Evolutionary conservation across 2,797 vertebrate species (phyloP).

Genomic region (Acanthurus tractus): DNA sequence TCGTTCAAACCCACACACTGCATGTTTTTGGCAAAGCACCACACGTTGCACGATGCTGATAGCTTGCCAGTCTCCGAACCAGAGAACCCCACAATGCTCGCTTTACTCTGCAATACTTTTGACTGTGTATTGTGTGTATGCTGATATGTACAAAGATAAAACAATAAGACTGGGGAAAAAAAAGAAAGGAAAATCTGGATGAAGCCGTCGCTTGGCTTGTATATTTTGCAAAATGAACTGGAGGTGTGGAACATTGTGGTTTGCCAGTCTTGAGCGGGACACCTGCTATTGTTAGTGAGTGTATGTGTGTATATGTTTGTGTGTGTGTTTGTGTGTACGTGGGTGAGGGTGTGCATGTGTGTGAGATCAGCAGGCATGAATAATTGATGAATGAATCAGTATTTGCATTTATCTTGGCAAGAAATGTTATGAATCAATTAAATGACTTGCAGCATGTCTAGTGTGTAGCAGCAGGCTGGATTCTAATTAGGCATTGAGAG

Average conservation of each 20-base stretch:
- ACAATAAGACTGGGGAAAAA: constrained; percentile 25
- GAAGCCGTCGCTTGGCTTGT: constrained; percentile 18
- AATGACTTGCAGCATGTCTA: constrained; percentile 33
- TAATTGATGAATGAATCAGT: constrained; percentile 70
- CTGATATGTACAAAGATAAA: constrained; percentile 36
- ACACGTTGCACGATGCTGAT: constrained; percentile 6
- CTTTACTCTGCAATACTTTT: constrained; percentile 39
- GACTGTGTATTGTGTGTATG: constrained; percentile 20
- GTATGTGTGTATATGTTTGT: constrained; percentile 28
- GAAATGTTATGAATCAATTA: constrained; percentile 68
- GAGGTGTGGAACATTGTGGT: constrained; percentile 47
- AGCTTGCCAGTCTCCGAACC: constrained; percentile 35
- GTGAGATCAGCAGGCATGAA: constrained; percentile 59
- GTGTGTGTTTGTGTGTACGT: constrained; percentile 4
- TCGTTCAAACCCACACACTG: constrained; percentile 44
- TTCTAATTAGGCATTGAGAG: constrained; percentile 56
- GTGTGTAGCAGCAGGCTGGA: constrained; percentile 46
- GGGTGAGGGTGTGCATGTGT: not conserved
- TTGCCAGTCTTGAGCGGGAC: constrained; percentile 47
- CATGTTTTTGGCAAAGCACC: constrained; percentile 37
- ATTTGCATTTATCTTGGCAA: constrained; percentile 72
- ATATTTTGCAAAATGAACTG: constrained; percentile 36
- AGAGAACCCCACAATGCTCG: constrained; percentile 48
- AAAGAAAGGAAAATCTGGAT: constrained; percentile 23
- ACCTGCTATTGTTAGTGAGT: constrained; percentile 66